These are phyloP conservation scores for Neoscelio sp. DNA, from an alignment of 2,888 invertebrate genomes.

Conservation along the genomic window DNA sequence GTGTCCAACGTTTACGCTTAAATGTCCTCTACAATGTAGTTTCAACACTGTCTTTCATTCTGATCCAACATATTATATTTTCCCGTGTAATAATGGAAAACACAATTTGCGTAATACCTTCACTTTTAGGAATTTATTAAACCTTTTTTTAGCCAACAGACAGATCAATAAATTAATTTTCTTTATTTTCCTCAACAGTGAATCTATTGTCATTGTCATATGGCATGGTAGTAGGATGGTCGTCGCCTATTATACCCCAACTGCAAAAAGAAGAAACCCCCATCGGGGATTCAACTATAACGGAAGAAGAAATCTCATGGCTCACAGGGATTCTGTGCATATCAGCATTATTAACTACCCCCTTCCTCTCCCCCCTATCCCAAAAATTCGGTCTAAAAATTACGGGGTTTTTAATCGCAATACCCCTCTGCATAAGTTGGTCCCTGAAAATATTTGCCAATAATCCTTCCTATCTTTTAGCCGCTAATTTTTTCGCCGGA, in stretches of 20 bases:
- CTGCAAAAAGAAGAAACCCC: conserved; percentile 83
- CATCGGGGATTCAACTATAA: conserved; percentile 83
- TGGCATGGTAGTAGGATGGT: conserved; percentile 85
- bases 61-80: too few species aligned
- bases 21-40: too few species aligned
- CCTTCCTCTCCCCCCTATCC: conserved; percentile 83
- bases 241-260: conserved; percentile 84
- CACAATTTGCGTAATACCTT: too few species aligned
- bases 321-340: conserved; percentile 85
- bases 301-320: conserved; percentile 84
- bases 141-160: neutral
- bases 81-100: too few species aligned
- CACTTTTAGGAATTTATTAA: too few species aligned
- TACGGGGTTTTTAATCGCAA: conserved; percentile 84
- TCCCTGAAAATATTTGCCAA: conserved; percentile 84
- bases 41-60: too few species aligned
- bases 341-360: conserved; percentile 84
- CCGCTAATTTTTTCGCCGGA: conserved; percentile 86
- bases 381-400: conserved; percentile 85
- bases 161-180: conserved; percentile 23
- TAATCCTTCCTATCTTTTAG: conserved; percentile 83
- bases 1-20: too few species aligned
- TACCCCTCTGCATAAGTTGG: conserved; percentile 86
- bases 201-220: conserved; percentile 81
- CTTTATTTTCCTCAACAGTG: conserved; percentile 74